Conservation (phyloP, 2,888 invertebrate genomes). For the Temnothorax unifasciatus region DNA sequence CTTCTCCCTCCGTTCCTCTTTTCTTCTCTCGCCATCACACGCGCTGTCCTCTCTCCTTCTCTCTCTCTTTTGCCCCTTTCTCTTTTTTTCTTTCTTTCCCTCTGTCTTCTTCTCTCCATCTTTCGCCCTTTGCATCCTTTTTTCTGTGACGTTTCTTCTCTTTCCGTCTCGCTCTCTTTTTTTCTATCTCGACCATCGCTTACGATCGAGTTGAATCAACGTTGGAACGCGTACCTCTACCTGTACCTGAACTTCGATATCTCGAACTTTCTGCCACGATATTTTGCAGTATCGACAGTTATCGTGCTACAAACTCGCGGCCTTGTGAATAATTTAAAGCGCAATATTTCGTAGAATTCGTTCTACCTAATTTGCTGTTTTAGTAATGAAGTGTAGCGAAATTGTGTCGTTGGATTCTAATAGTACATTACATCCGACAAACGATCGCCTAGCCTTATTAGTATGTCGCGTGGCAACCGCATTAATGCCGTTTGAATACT, state of each 20-base stretch:
- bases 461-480: background rate
- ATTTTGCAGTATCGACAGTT: conserved; percentile 66
- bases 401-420: background rate
- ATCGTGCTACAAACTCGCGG: conserved; percentile 42
- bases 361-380: conserved; percentile 18
- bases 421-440: background rate
- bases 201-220: conserved; percentile 61
- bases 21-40: conserved; percentile 54
- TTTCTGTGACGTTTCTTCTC: background rate
- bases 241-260: conserved; percentile 57
- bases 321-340: conserved; percentile 63
- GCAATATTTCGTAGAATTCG: conserved; percentile 42
- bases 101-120: background rate
- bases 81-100: background rate
- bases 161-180: conserved; percentile 20
- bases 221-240: conserved; percentile 36
- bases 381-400: background rate
- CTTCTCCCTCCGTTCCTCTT: conserved; percentile 60
- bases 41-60: conserved; percentile 42
- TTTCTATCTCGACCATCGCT: conserved; percentile 46
- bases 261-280: conserved; percentile 55
- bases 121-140: background rate
- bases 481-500: background rate
- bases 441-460: background rate
- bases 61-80: background rate